Evolutionary conservation across 35 echinoderm and acorn worm genomes (phyloP).

Genomic region (Apostichopus californicus): DNA sequence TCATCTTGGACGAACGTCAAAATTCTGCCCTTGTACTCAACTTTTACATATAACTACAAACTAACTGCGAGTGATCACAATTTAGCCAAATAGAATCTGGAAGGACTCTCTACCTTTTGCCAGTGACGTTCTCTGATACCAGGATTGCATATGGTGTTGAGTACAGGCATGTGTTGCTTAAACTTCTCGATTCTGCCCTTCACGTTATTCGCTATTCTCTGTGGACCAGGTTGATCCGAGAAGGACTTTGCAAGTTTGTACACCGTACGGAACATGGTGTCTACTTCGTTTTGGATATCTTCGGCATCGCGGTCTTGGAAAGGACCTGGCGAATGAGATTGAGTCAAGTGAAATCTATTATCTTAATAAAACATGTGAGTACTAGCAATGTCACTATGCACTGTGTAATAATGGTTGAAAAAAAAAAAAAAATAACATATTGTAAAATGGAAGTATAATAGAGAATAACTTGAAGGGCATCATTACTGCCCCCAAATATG

Average conservation of each 20-base stretch:
- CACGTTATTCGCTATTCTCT: slow-evolving; percentile 94
- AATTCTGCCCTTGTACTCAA: no score
- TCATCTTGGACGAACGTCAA: no score
- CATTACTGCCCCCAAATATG: no score
- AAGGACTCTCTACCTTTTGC: slow-evolving; percentile 57
- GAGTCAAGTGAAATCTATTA: neutral
- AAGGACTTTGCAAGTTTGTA: slow-evolving; percentile 87
- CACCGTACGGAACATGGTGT: slow-evolving; percentile 89
- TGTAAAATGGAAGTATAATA: no score
- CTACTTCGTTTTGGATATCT: slow-evolving; percentile 78
- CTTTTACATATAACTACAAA: no score
- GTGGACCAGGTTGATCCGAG: slow-evolving; percentile 85
- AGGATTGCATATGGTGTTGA: slow-evolving; percentile 93
- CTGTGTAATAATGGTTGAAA: no score
- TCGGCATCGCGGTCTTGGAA: slow-evolving; percentile 81
- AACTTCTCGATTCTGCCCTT: slow-evolving; percentile 99
- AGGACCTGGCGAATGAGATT: slow-evolving; percentile 61
- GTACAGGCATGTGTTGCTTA: slow-evolving; percentile 85
- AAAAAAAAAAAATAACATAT: no score
- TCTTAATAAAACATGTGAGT: no score
- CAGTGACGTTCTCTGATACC: slow-evolving; percentile 97
- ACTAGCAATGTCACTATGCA: no score
- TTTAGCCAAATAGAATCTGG: no score
- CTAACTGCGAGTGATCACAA: no score
- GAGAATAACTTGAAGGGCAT: no score